A percentile compares a stretch with the other conserved stretches of the same genome.
These are phyloP conservation scores for Steinernema khuongi DNA, from an alignment of 1,140 invertebrate species.

Conservation along the genomic window DNA sequence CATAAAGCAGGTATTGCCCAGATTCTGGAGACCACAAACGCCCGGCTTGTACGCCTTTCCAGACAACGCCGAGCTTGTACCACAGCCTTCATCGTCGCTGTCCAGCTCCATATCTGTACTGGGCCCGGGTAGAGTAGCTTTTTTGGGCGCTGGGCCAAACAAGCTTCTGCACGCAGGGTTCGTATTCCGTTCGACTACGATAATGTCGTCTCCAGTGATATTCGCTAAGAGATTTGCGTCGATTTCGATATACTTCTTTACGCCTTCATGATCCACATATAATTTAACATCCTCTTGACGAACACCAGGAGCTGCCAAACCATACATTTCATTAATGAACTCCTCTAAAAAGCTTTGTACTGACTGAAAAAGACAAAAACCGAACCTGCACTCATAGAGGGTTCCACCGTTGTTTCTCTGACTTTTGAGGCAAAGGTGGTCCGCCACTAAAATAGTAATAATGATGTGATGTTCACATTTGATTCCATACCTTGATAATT, in stretches of 20 bases:
- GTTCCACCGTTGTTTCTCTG: constrained; percentile 11
- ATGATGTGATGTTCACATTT: constrained; percentile 5
- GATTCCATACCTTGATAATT: constrained; percentile 35
- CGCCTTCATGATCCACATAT: background rate
- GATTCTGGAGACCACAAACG: constrained; percentile 60
- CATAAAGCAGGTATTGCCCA: constrained; percentile 69
- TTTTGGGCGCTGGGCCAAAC: constrained; percentile 22
- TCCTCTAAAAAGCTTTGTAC: constrained; percentile 1
- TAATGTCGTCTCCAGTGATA: constrained; percentile 13
- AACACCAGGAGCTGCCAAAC: background rate
- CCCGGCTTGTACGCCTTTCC: constrained; percentile 26
- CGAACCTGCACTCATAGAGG: constrained; percentile 17
- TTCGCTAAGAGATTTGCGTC: background rate
- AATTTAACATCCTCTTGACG: background rate
- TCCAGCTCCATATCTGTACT: constrained; percentile 1
- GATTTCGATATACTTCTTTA: background rate
- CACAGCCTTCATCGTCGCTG: background rate
- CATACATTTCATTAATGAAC: background rate
- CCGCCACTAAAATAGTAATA: background rate
- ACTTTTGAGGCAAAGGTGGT: constrained; percentile 24
- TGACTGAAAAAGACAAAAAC: background rate
- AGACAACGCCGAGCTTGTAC: background rate
- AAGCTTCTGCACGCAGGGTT: constrained; percentile 23
- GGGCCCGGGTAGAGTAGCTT: constrained; percentile 11
- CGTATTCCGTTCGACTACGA: constrained; percentile 19